Conservation (phyloP, 2,888 invertebrate genomes). For the Branchellion lobata region DNA sequence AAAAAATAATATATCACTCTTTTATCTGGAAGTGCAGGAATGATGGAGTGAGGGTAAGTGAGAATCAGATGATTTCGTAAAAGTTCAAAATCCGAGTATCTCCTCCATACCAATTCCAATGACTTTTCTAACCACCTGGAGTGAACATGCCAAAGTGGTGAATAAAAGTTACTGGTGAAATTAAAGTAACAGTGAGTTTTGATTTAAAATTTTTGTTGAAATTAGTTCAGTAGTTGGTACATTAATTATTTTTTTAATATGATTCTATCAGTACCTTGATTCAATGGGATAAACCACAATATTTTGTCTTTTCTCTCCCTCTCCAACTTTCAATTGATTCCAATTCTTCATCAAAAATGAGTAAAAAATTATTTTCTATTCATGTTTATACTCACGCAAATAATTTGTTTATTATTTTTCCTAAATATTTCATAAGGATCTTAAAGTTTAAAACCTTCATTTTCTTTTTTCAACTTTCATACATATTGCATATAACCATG, state of each 20-base stretch:
- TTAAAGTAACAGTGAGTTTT: background rate
- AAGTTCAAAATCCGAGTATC: conserved; percentile 82
- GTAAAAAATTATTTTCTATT: too few species aligned
- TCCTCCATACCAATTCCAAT: conserved; percentile 61
- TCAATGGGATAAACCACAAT: conserved; percentile 8
- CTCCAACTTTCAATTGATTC: background rate
- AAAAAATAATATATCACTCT: conserved; percentile 61
- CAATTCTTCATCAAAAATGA: too few species aligned
- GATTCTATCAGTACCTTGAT: background rate
- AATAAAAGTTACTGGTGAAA: too few species aligned
- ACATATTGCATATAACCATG: too few species aligned
- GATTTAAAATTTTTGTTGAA: background rate
- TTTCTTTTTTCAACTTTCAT: too few species aligned
- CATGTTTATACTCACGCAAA: too few species aligned
- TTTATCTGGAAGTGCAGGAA: conserved; percentile 81
- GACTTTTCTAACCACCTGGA: background rate
- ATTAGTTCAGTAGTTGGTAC: background rate
- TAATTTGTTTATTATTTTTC: too few species aligned
- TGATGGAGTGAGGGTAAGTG: conserved; percentile 76
- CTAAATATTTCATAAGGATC: too few species aligned
- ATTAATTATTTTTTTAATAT: background rate
- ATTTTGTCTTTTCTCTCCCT: background rate
- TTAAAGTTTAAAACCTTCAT: too few species aligned
- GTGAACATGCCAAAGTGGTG: too few species aligned
- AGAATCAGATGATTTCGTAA: conserved; percentile 75